phyloP scores from a whole-genome alignment of 2,888 invertebrate species.

The Lamellibrachia columna region DNA sequence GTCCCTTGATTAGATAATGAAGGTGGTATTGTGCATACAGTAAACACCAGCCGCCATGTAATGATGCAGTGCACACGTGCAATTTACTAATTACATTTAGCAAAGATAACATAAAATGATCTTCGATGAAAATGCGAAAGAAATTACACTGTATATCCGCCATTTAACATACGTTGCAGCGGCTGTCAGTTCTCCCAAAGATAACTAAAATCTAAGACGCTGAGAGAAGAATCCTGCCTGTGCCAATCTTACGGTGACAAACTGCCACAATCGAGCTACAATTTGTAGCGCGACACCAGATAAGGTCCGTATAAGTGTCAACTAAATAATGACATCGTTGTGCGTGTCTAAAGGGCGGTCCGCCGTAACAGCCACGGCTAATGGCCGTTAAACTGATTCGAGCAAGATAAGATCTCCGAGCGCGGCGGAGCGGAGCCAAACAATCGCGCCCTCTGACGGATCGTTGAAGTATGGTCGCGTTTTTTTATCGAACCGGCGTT shows the following conservation, averaged over 20 bases:
- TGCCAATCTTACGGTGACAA: not conserved
- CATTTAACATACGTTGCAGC: not conserved
- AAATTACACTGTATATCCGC: not conserved
- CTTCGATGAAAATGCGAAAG: too few species aligned
- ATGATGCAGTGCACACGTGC: too few species aligned
- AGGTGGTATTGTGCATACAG: too few species aligned
- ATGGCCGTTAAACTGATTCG: not conserved
- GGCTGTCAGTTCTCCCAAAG: not conserved
- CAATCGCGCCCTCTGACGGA: not conserved
- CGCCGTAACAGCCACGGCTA: not conserved
- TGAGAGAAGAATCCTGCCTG: not conserved
- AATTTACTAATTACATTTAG: too few species aligned
- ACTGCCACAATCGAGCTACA: not conserved
- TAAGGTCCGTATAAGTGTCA: not conserved
- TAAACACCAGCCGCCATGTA: too few species aligned
- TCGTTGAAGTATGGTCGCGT: not conserved
- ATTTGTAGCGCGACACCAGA: not conserved
- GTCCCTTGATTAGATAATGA: too few species aligned
- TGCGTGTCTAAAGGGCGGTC: not conserved
- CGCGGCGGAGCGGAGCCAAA: not conserved
- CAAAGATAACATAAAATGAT: too few species aligned
- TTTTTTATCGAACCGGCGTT: not conserved
- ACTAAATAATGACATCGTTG: constrained; percentile 16
- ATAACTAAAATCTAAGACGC: not conserved
- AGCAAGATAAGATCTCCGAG: not conserved